phyloP scores from a whole-genome alignment of 2,797 vertebrate genomes.

The Phaenicophaeus curvirostris region DNA sequence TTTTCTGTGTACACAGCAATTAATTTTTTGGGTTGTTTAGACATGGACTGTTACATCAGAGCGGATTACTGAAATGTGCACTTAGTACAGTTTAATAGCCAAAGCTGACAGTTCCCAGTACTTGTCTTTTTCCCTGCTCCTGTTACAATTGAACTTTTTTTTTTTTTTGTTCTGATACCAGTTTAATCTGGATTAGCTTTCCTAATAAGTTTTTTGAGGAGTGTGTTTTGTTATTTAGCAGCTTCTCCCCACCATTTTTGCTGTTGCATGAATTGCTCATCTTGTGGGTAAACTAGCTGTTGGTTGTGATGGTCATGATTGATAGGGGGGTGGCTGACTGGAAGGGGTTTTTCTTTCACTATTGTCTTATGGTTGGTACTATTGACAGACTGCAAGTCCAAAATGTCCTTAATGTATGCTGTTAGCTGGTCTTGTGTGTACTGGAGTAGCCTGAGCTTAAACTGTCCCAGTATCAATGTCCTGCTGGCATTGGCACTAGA shows the following conservation, averaged over 20 bases:
- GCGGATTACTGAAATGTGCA: fast-evolving
- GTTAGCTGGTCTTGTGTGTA: neutral
- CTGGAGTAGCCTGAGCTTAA: neutral
- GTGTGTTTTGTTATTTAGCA: neutral
- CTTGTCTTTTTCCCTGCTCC: neutral
- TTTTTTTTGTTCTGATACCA: neutral
- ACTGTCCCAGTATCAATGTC: neutral
- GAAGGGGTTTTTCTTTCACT: neutral
- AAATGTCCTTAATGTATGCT: neutral
- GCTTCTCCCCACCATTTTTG: no score
- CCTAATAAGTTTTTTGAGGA: neutral
- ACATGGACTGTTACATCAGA: neutral
- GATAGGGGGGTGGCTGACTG: neutral
- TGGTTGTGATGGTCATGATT: neutral
- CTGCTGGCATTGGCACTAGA: neutral
- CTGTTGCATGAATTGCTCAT: neutral
- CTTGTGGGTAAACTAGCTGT: neutral
- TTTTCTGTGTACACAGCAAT: neutral
- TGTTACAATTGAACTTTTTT: neutral
- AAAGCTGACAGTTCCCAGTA: neutral
- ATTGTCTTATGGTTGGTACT: neutral
- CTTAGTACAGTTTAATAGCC: neutral
- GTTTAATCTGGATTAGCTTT: neutral
- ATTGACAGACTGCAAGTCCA: neutral
- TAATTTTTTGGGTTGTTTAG: neutral